These are phyloP conservation scores for Orthosia gothica DNA, from an alignment of 2,888 invertebrate genomes.

Conservation along the genomic window DNA sequence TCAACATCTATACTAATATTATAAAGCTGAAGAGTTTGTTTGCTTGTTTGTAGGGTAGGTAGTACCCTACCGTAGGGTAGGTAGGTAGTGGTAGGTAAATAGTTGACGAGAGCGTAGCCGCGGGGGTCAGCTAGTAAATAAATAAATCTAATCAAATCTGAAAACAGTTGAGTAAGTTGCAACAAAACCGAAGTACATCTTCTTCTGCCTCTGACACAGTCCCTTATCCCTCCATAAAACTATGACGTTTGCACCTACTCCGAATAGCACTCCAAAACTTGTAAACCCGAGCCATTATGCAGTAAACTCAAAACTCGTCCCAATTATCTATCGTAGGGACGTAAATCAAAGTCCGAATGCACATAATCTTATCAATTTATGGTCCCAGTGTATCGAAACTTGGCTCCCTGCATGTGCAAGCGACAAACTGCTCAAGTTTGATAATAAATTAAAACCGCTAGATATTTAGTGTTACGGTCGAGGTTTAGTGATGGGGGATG, in stretches of 20 bases:
- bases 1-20: too few species aligned
- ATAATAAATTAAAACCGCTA: conserved; percentile 87
- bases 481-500: conserved; percentile 64
- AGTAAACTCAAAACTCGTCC: conserved; percentile 68
- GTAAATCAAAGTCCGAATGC: conserved; percentile 76
- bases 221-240: background rate
- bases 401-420: conserved; percentile 81
- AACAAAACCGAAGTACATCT: background rate
- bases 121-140: too few species aligned
- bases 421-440: conserved; percentile 85
- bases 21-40: too few species aligned
- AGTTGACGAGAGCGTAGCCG: too few species aligned
- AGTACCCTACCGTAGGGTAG: too few species aligned
- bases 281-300: conserved; percentile 35
- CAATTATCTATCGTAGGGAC: conserved; percentile 68
- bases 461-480: conserved; percentile 77
- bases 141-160: background rate
- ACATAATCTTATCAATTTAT: conserved; percentile 89
- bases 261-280: conserved; percentile 29
- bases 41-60: too few species aligned
- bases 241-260: conserved; percentile 19
- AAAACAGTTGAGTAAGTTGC: too few species aligned
- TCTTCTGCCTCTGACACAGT: background rate
- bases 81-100: too few species aligned
- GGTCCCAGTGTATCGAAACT: conserved; percentile 87